Conservation (phyloP, 2,113 vertebrate genomes). For the Chrysemys picta region DNA sequence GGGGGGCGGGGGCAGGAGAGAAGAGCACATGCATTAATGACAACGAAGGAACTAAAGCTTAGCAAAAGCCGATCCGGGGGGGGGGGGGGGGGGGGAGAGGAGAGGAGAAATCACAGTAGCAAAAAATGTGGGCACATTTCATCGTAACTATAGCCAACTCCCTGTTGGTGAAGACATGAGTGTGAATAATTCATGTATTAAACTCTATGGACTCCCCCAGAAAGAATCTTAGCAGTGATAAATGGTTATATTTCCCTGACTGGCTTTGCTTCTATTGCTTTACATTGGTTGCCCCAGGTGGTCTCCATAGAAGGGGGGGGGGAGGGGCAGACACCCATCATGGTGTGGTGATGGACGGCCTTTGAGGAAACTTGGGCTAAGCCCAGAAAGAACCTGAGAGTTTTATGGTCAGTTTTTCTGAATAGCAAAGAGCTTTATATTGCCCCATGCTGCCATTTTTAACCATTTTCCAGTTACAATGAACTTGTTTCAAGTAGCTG, state of each 20-base stretch:
- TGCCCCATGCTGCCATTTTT: not conserved
- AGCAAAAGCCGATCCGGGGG: accelerated
- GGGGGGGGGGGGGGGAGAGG: no score
- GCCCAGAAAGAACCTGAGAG: not conserved
- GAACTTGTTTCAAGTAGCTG: not conserved
- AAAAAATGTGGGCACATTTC: not conserved
- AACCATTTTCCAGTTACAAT: no score
- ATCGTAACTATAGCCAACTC: not conserved
- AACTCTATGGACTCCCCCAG: not conserved
- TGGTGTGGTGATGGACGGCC: not conserved
- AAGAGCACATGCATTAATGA: not conserved
- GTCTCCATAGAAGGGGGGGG: not conserved
- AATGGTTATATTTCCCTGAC: accelerated
- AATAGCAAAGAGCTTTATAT: not conserved
- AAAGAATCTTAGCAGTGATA: not conserved
- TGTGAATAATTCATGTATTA: not conserved
- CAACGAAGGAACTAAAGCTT: not conserved
- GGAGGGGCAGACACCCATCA: accelerated
- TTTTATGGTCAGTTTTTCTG: not conserved
- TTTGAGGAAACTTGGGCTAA: not conserved
- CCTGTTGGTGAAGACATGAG: not conserved
- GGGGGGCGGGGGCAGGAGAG: not conserved
- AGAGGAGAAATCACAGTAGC: not conserved
- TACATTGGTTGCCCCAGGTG: accelerated
- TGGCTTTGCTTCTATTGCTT: not conserved